These are phyloP conservation scores for Oryzias celebensis DNA, from an alignment of 2,113 vertebrate genomes.

Conservation along the genomic window DNA sequence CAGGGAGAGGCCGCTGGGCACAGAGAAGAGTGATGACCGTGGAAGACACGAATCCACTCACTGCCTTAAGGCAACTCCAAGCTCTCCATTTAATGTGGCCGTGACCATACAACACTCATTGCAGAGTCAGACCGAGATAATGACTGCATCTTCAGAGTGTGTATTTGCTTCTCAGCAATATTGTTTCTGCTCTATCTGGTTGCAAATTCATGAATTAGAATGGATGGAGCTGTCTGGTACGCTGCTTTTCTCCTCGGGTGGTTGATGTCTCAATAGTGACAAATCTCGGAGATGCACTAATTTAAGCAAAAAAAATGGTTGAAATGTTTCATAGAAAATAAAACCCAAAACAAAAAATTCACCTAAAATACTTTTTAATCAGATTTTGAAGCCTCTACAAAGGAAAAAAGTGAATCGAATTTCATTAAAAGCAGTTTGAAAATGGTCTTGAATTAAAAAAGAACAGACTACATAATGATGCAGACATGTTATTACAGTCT, in stretches of 20 bases:
- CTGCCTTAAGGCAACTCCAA: slow-evolving; percentile 58
- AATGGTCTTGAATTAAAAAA: no score
- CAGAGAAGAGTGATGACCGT: slow-evolving; percentile 67
- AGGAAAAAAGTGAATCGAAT: no score
- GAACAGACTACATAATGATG: no score
- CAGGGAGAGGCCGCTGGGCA: slow-evolving; percentile 62
- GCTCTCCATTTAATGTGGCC: slow-evolving; percentile 47
- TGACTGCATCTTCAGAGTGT: slow-evolving; percentile 26
- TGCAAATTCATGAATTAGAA: slow-evolving; percentile 20
- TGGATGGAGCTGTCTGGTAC: neutral
- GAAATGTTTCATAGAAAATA: slow-evolving; percentile 9
- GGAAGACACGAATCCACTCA: slow-evolving; percentile 48
- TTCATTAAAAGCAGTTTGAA: no score
- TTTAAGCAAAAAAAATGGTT: neutral
- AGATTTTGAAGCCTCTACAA: no score
- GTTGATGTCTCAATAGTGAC: slow-evolving; percentile 19
- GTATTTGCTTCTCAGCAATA: slow-evolving; percentile 24
- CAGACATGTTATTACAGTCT: neutral
- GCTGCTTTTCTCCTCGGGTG: slow-evolving; percentile 28
- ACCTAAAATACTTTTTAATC: neutral
- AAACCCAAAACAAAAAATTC: neutral
- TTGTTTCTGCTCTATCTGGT: slow-evolving; percentile 3
- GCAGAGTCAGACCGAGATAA: slow-evolving; percentile 36
- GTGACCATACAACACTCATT: slow-evolving; percentile 22
- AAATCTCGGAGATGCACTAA: slow-evolving; percentile 9